phyloP scores from a whole-genome alignment of 2,888 invertebrate genomes.

The Stenodema calcarata region DNA sequence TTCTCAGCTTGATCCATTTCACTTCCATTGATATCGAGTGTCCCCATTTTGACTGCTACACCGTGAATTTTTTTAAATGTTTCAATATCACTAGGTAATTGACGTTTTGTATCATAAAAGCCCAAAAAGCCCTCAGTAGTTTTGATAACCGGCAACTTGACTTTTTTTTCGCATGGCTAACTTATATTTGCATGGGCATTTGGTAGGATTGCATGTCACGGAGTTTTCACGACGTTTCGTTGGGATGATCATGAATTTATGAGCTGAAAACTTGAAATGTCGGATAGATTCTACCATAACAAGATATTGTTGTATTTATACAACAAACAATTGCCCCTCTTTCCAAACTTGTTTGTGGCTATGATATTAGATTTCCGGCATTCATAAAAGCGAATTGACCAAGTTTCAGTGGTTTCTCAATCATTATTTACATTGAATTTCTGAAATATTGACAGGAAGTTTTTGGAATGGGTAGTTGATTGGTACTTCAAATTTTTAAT shows the following conservation, averaged over 20 bases:
- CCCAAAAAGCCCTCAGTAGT: not conserved
- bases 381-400: no score
- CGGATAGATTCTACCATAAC: not conserved
- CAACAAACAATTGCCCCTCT: no score
- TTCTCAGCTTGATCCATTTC: constrained; percentile 7
- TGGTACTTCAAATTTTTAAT: no score
- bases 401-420: no score
- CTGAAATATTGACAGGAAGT: no score
- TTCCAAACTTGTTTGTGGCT: no score
- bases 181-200: constrained; percentile 51
- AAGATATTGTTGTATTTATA: no score
- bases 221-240: not conserved
- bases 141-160: constrained; percentile 10
- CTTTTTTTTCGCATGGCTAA: constrained; percentile 51
- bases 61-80: not conserved
- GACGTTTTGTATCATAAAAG: not conserved
- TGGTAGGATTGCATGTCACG: constrained; percentile 39
- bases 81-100: not conserved
- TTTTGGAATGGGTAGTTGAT: no score
- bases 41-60: not conserved
- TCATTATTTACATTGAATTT: no score
- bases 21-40: not conserved
- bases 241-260: not conserved
- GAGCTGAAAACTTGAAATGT: not conserved
- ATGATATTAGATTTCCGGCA: no score